Conservation (phyloP, 2,113 vertebrate species). For the Indri indri region DNA sequence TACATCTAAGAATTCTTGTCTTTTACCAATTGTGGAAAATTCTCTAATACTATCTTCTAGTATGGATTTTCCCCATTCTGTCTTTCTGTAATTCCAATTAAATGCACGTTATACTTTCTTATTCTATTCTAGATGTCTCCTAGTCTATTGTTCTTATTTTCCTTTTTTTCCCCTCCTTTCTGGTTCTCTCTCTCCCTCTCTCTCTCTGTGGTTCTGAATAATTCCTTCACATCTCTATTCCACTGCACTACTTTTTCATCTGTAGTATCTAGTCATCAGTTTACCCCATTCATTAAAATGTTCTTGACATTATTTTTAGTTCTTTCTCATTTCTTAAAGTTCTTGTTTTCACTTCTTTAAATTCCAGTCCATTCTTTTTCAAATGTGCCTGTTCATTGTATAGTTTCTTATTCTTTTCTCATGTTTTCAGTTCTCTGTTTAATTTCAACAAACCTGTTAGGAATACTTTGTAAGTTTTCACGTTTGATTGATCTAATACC, state of each 20-base stretch:
- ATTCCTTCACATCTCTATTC: not conserved
- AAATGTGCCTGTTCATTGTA: not conserved
- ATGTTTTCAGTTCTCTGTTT: not conserved
- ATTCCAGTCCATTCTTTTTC: not conserved
- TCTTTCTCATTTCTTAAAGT: not conserved
- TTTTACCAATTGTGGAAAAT: not conserved
- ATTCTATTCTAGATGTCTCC: not conserved
- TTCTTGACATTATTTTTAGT: not conserved
- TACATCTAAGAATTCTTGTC: not conserved
- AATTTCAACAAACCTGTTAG: not conserved
- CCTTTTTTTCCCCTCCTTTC: not conserved
- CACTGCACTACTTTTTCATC: not conserved
- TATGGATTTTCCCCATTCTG: not conserved
- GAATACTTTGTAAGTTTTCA: not conserved
- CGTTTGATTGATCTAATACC: not conserved
- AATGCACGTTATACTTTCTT: not conserved
- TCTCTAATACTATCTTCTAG: not conserved
- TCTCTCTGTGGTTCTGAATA: rapidly evolving
- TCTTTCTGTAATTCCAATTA: not conserved
- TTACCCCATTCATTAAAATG: not conserved
- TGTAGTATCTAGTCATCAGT: not conserved
- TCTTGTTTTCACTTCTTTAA: not conserved
- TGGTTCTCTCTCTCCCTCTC: too few relatives aligned
- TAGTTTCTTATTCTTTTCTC: not conserved
- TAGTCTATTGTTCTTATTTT: not conserved